Percentiles rank a stretch among this genome's conserved stretches.
Conservation (phyloP, 2,113 vertebrate genomes). For the Merops nubicus region DNA sequence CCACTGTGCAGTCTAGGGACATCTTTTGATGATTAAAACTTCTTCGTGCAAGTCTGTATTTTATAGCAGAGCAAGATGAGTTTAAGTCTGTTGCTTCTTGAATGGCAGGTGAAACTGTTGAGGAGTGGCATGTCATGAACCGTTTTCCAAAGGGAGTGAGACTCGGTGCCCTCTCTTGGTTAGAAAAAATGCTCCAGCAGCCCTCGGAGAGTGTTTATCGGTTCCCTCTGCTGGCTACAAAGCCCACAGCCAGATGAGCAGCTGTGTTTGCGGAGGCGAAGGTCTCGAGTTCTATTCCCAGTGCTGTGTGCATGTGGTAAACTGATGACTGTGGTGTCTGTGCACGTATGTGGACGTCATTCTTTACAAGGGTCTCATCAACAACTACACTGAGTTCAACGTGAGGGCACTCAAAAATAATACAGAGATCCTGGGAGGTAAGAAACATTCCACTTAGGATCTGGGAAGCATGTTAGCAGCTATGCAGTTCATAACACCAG, state of each 20-base stretch:
- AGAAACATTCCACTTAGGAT: background rate
- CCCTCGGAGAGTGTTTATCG: constrained; percentile 30
- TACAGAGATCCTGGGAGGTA: background rate
- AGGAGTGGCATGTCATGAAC: background rate
- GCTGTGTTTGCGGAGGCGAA: constrained; percentile 65
- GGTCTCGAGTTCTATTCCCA: constrained; percentile 42
- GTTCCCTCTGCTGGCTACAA: constrained; percentile 63
- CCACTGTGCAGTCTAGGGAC: constrained; percentile 18
- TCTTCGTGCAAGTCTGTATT: background rate
- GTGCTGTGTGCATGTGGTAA: background rate
- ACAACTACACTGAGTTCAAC: constrained; percentile 12
- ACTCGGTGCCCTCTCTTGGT: constrained; percentile 40
- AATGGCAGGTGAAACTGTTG: background rate
- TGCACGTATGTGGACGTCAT: background rate
- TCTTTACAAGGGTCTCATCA: constrained; percentile 17
- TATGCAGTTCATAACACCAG: background rate
- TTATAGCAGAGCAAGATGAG: background rate
- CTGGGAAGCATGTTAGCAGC: background rate
- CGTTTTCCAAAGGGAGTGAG: background rate
- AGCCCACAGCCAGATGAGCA: constrained; percentile 61
- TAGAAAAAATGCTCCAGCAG: background rate
- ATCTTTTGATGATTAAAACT: constrained; percentile 44
- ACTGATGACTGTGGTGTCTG: constrained; percentile 60
- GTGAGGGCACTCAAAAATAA: constrained; percentile 41
- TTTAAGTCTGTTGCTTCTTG: background rate